Conservation (phyloP, 2,797 vertebrate genomes). For the Myioborus melanocephalus region DNA sequence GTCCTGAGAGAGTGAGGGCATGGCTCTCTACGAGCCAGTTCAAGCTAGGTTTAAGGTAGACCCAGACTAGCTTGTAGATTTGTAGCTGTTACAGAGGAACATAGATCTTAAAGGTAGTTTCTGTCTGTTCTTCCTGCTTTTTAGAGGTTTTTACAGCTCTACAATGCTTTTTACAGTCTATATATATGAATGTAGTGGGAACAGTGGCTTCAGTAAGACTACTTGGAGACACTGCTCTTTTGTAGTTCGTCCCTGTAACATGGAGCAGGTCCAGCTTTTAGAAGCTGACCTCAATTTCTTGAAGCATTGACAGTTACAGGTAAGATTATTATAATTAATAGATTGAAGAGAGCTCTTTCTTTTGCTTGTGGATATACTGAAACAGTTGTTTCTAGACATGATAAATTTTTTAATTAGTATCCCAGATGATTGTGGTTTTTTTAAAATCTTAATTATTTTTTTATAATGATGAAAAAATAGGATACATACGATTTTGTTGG, state of each 20-base stretch:
- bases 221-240: background rate
- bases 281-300: background rate
- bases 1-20: background rate
- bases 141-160: background rate
- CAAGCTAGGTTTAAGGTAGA: background rate
- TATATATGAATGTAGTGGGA: background rate
- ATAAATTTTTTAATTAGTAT: background rate
- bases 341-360: background rate
- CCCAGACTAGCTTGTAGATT: background rate
- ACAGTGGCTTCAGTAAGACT: background rate
- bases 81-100: background rate
- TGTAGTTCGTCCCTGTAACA: background rate
- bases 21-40: background rate
- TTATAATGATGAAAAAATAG: background rate
- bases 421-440: background rate
- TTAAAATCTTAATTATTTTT: background rate
- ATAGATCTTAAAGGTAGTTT: background rate
- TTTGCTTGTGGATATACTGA: background rate
- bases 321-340: background rate
- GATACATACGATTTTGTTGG: background rate
- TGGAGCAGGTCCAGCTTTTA: background rate
- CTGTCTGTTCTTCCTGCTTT: background rate
- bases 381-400: background rate
- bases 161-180: background rate
- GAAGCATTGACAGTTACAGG: background rate